A percentile compares a stretch with the other conserved stretches of the same genome.
Evolutionary conservation across 1,140 invertebrate genomes (phyloP).

Genomic region (Achatina immaculata): DNA sequence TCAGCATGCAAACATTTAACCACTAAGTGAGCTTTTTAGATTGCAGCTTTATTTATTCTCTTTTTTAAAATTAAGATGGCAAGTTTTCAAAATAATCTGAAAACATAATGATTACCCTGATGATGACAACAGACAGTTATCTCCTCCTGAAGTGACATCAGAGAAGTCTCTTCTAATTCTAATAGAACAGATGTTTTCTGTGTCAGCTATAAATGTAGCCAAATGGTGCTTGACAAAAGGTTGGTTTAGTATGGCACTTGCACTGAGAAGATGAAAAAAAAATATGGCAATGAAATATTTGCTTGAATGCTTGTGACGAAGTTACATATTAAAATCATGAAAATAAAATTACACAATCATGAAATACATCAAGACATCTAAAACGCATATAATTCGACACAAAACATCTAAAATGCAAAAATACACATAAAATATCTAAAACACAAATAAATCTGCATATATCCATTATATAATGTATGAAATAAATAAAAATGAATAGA

Average conservation of each 20-base stretch:
- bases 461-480: no score
- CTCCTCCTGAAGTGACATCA: neutral
- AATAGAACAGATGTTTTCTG: conserved; percentile 58
- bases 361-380: neutral
- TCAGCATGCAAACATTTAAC: no score
- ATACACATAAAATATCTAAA: no score
- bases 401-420: neutral
- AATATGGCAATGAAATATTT: neutral
- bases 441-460: no score
- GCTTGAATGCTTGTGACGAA: neutral
- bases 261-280: conserved; percentile 54
- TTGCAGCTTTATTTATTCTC: no score
- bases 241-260: conserved; percentile 62
- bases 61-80: no score
- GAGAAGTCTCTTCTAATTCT: neutral
- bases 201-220: conserved; percentile 61
- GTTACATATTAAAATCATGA: neutral
- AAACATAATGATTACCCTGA: neutral
- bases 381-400: neutral
- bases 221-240: conserved; percentile 60
- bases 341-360: neutral
- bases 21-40: no score
- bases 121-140: conserved; percentile 6
- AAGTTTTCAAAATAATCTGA: conserved; percentile 19
- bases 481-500: no score